Evolutionary conservation across 2,797 vertebrate genomes (phyloP).

Genomic region (Phrynocephalus guinanensis): DNA sequence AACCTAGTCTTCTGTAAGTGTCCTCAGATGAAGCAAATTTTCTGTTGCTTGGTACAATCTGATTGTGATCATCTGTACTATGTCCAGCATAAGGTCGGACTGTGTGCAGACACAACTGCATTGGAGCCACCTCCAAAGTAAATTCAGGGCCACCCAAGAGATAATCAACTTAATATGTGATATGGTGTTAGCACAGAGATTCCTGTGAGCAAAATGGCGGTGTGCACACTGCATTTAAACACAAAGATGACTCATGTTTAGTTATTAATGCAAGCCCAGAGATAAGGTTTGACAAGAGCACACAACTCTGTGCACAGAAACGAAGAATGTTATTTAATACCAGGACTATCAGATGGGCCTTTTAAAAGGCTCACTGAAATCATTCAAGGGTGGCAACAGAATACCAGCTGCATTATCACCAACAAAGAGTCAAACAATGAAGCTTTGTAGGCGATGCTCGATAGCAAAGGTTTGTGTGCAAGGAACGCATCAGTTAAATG

Average conservation of each 20-base stretch:
- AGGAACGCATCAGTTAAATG: conserved; percentile 43
- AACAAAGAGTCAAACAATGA: conserved; percentile 53
- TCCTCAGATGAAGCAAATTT: conserved; percentile 15
- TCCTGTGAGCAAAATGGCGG: background rate
- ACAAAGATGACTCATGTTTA: conserved; percentile 64
- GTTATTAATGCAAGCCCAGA: conserved; percentile 61
- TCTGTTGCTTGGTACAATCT: conserved; percentile 22
- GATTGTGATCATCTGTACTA: conserved; percentile 33
- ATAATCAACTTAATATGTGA: conserved; percentile 7
- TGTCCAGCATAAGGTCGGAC: conserved; percentile 28
- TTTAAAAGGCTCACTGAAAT: conserved; percentile 57
- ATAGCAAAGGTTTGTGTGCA: conserved; percentile 35
- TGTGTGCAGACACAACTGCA: background rate
- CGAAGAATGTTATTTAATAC: conserved; percentile 62
- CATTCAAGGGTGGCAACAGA: conserved; percentile 50
- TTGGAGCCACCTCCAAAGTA: background rate
- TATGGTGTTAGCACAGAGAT: conserved; percentile 15
- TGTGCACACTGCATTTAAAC: conserved; percentile 31
- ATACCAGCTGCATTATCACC: conserved; percentile 54
- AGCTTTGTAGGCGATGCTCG: conserved; percentile 49
- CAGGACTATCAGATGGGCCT: conserved; percentile 58
- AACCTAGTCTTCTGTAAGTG: conserved; percentile 33
- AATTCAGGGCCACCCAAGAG: conserved; percentile 40
- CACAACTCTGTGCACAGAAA: conserved; percentile 64
- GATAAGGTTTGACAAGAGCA: conserved; percentile 72